A percentile compares a stretch with the other conserved stretches of the same genome.
phyloP scores from a whole-genome alignment of 2,797 vertebrate genomes.

The Microcaecilia unicolor region DNA sequence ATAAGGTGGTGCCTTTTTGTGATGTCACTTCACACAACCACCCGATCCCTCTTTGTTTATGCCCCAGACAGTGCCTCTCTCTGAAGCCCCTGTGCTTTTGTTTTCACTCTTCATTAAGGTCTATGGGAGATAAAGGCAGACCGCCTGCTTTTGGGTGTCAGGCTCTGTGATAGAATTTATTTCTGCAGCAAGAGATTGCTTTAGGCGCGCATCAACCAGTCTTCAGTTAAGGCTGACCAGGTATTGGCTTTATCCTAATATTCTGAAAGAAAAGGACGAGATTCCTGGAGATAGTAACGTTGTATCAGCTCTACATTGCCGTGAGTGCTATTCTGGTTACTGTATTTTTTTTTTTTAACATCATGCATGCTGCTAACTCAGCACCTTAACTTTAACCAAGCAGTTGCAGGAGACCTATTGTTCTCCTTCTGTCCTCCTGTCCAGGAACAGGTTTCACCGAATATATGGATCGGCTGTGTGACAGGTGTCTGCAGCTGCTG shows the following conservation, averaged over 20 bases:
- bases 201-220: constrained; percentile 1
- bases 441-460: constrained; percentile 8
- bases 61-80: constrained; percentile 1
- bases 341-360: not conserved
- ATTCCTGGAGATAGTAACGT: not conserved
- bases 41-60: constrained; percentile 1
- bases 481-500: constrained; percentile 45
- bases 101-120: too few species aligned
- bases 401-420: not conserved
- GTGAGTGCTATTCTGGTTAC: rapidly evolving
- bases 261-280: constrained; percentile 11
- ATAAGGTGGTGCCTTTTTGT: constrained; percentile 21
- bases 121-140: too few species aligned
- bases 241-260: not conserved
- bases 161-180: not conserved
- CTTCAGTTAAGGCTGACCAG: too few species aligned
- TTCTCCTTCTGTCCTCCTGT: not conserved
- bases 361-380: not conserved
- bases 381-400: not conserved
- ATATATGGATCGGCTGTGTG: constrained; percentile 50
- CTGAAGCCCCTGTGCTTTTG: not conserved
- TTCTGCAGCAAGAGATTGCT: not conserved
- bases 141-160: not conserved
- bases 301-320: not conserved
- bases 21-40: constrained; percentile 15